A percentile compares a stretch with the other conserved stretches of the same genome.
These are phyloP conservation scores for Scaptodrosophila lebanonensis DNA, from an alignment of 1,140 invertebrate species.

Conservation along the genomic window DNA sequence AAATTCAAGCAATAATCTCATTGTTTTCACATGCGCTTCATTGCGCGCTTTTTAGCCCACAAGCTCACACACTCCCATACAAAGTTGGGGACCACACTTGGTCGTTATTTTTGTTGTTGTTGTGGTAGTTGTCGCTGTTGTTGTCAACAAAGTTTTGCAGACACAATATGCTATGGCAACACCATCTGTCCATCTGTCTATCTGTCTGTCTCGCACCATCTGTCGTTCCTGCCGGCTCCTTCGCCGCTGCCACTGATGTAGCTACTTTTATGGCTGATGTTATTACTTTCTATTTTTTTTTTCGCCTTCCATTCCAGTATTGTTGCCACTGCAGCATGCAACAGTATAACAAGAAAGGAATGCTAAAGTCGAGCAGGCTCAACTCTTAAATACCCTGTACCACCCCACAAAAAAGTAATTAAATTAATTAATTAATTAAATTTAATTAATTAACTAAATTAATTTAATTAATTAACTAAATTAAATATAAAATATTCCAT, in stretches of 20 bases:
- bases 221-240: constrained; percentile 26
- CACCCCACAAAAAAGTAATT: not conserved
- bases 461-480: too few species aligned
- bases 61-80: constrained; percentile 39
- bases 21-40: constrained; percentile 67
- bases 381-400: constrained; percentile 11
- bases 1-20: constrained; percentile 70
- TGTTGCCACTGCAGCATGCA: constrained; percentile 43
- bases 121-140: constrained; percentile 28
- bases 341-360: constrained; percentile 37
- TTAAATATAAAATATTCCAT: too few species aligned
- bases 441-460: too few species aligned
- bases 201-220: constrained; percentile 14
- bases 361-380: not conserved
- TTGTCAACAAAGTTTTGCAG: constrained; percentile 71
- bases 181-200: constrained; percentile 11
- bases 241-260: constrained; percentile 71
- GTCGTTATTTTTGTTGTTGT: constrained; percentile 14
- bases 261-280: constrained; percentile 74
- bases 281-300: constrained; percentile 60
- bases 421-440: too few species aligned
- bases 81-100: constrained; percentile 30
- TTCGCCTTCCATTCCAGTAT: constrained; percentile 13
- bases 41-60: constrained; percentile 53
- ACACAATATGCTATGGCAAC: constrained; percentile 66